A percentile compares a stretch with the other conserved stretches of the same genome.
These are phyloP conservation scores for Chloroceryle amazona DNA, from an alignment of 2,797 vertebrate genomes.

Conservation along the genomic window DNA sequence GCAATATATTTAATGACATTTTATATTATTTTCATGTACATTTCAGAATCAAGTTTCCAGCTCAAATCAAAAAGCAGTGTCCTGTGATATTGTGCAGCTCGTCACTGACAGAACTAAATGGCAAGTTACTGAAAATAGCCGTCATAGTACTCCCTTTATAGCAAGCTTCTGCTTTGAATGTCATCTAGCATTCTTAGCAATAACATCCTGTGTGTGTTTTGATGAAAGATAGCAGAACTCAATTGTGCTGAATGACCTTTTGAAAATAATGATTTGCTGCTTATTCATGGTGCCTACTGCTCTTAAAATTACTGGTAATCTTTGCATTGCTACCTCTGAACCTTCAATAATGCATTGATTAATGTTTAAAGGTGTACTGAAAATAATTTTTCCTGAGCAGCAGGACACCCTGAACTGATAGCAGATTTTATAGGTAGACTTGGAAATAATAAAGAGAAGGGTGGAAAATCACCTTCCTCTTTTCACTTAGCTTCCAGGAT, in stretches of 20 bases:
- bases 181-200: conserved; percentile 9
- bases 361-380: neutral
- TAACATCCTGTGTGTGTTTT: conserved; percentile 1
- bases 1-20: neutral
- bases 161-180: conserved; percentile 27
- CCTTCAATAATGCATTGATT: neutral
- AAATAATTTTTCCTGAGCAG: neutral
- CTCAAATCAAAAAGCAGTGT: neutral
- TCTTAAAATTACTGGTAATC: conserved; percentile 4
- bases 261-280: conserved; percentile 49
- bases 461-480: neutral
- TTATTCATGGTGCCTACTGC: conserved; percentile 7
- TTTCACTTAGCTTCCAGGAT: neutral
- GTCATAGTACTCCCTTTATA: neutral
- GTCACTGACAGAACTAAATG: conserved; percentile 19
- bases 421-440: neutral
- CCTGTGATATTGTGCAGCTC: neutral
- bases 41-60: neutral
- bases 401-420: neutral
- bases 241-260: conserved; percentile 49
- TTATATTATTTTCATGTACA: neutral
- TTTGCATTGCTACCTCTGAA: neutral
- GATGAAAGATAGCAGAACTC: conserved; percentile 42
- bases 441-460: neutral
- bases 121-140: conserved; percentile 38